phyloP scores from a whole-genome alignment of 2,888 invertebrate genomes.

The Pteria penguin region DNA sequence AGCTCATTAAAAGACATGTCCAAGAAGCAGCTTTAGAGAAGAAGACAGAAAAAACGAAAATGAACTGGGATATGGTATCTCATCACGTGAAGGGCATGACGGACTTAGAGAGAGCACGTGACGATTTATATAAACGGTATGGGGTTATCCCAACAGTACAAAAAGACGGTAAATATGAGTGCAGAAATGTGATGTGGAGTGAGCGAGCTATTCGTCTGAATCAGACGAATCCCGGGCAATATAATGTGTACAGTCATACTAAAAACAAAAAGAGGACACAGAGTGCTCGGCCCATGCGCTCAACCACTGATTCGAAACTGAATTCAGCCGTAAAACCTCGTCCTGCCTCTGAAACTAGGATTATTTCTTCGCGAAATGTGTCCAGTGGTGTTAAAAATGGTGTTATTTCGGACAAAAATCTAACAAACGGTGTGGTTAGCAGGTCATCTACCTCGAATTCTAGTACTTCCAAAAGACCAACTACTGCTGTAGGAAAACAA shows the following conservation, averaged over 20 bases:
- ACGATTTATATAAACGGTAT: conserved; percentile 70
- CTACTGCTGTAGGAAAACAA: too few relatives aligned
- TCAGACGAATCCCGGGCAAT: conserved; percentile 20
- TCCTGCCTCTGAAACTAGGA: neutral
- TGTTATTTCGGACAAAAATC: too few relatives aligned
- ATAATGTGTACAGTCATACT: conserved; percentile 13
- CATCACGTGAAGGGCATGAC: conserved; percentile 65
- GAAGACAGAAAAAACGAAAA: conserved; percentile 55
- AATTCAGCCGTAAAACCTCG: neutral
- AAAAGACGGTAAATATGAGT: conserved; percentile 60
- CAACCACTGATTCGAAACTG: neutral
- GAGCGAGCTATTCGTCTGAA: conserved; percentile 49
- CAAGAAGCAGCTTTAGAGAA: conserved; percentile 60
- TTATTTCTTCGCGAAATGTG: too few relatives aligned
- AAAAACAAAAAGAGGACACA: conserved; percentile 25
- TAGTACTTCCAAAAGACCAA: too few relatives aligned
- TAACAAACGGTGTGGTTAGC: too few relatives aligned
- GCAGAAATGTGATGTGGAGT: conserved; percentile 71
- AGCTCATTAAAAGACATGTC: conserved; percentile 62
- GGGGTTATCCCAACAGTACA: conserved; percentile 63
- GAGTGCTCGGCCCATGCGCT: conserved; percentile 20
- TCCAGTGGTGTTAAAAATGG: too few relatives aligned
- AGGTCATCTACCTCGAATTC: too few relatives aligned
- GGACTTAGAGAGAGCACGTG: conserved; percentile 60
- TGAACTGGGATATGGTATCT: conserved; percentile 65